Evolutionary conservation across 2,797 vertebrate species (phyloP).

Genomic region (Manis crassicaudata): DNA sequence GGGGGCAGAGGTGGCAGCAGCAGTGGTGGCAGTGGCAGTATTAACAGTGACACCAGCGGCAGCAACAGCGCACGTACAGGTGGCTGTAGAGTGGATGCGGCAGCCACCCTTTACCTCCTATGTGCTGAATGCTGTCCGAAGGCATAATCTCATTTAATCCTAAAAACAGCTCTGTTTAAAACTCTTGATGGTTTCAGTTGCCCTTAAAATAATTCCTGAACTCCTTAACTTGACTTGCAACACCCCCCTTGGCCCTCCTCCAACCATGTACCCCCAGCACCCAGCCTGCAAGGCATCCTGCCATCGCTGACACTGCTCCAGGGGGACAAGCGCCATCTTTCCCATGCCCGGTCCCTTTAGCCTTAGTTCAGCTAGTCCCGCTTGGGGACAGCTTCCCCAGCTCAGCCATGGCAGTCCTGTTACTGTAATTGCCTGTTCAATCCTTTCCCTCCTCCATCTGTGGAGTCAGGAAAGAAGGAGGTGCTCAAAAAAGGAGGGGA

Average conservation of each 20-base stretch:
- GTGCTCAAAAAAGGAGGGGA: background rate
- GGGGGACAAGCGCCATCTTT: background rate
- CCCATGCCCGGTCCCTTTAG: background rate
- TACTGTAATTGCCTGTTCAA: background rate
- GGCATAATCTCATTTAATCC: background rate
- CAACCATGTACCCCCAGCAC: background rate
- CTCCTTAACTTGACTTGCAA: background rate
- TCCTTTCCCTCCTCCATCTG: background rate
- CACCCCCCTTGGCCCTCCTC: background rate
- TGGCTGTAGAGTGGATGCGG: background rate
- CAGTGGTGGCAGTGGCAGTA: rapidly evolving
- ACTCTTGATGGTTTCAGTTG: background rate
- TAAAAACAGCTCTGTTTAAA: background rate
- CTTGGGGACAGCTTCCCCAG: background rate
- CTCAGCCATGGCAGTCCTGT: background rate
- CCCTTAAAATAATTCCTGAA: background rate
- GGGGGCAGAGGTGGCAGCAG: background rate
- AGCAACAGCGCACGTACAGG: background rate
- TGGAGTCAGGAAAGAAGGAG: background rate
- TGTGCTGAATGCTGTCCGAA: background rate
- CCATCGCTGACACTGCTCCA: no score
- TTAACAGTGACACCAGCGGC: background rate
- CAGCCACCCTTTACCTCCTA: background rate
- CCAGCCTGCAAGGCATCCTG: background rate
- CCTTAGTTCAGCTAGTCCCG: background rate